A percentile compares a stretch with the other conserved stretches of the same genome.
Conservation (phyloP, 2,113 vertebrate species). For the Phodopus roborovskii region DNA sequence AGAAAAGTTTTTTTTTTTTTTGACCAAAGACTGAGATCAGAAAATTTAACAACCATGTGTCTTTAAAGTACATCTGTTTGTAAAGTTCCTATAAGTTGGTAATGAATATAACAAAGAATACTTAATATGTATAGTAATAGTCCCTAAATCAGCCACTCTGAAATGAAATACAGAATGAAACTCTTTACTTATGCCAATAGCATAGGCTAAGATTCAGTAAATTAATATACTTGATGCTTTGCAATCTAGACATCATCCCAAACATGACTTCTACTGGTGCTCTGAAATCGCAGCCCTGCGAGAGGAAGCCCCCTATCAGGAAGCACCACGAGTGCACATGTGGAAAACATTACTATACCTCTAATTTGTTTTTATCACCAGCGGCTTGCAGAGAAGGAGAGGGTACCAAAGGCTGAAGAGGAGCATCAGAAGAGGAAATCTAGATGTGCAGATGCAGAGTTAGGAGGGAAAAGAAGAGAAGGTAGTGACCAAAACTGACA, state of each 20-base stretch:
- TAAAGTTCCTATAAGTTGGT: background rate
- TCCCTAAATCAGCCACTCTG: constrained; percentile 13
- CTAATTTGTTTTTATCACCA: constrained; percentile 93
- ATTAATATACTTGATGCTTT: background rate
- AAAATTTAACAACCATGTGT: constrained; percentile 15
- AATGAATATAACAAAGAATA: background rate
- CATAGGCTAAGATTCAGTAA: constrained; percentile 2
- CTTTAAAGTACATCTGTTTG: background rate
- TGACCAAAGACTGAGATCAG: background rate
- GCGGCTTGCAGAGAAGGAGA: constrained; percentile 92
- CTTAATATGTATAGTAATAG: constrained; percentile 28
- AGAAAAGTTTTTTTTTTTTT: constrained; percentile 15
- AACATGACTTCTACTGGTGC: background rate
- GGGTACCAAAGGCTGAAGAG: constrained; percentile 90
- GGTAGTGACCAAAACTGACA: constrained; percentile 76
- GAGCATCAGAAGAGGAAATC: constrained; percentile 92
- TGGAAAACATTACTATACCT: constrained; percentile 88
- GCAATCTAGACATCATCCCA: background rate
- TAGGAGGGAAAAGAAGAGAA: constrained; percentile 79
- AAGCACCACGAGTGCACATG: constrained; percentile 27
- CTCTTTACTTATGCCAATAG: background rate
- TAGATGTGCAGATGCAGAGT: constrained; percentile 85
- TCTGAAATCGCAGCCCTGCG: background rate
- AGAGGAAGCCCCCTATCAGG: background rate
- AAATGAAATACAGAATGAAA: constrained; percentile 36